A percentile compares a stretch with the other conserved stretches of the same genome.
phyloP scores from a whole-genome alignment of 92 coral and sea anemone genomes.

The Scolanthus callimorphus region DNA sequence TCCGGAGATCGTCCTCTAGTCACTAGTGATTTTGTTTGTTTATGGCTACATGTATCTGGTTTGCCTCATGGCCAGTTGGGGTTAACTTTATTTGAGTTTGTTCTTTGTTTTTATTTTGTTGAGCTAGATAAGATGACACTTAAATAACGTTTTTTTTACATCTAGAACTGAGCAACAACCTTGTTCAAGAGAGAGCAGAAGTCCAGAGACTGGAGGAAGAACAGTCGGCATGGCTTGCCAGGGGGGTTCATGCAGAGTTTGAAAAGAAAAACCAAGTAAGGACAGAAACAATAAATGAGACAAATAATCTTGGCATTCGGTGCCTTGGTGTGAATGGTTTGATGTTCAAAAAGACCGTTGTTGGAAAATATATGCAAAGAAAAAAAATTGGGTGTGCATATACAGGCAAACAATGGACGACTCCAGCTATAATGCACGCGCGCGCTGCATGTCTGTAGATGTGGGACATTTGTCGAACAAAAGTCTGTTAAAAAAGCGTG shows the following conservation, averaged over 20 bases:
- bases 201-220: constrained; percentile 76
- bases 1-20: background rate
- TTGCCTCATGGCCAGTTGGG: too few relatives aligned
- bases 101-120: background rate
- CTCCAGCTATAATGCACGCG: too few relatives aligned
- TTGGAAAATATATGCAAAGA: too few relatives aligned
- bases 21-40: background rate
- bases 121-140: background rate
- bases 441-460: too few relatives aligned
- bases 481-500: too few relatives aligned
- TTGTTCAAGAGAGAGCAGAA: constrained; percentile 69
- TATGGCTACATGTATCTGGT: background rate
- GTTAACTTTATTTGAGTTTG: background rate
- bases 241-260: constrained; percentile 97
- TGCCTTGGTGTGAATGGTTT: too few relatives aligned
- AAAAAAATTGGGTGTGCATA: too few relatives aligned
- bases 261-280: constrained; percentile 92
- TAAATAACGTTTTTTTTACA: background rate
- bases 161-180: constrained; percentile 54
- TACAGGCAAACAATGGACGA: too few relatives aligned
- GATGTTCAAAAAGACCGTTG: too few relatives aligned
- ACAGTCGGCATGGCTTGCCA: constrained; percentile 83
- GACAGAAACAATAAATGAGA: too few relatives aligned
- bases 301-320: too few relatives aligned
- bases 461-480: too few relatives aligned